A percentile compares a stretch with the other conserved stretches of the same genome.
Conservation (phyloP, 2,888 invertebrate species). For the Sesia apiformis region DNA sequence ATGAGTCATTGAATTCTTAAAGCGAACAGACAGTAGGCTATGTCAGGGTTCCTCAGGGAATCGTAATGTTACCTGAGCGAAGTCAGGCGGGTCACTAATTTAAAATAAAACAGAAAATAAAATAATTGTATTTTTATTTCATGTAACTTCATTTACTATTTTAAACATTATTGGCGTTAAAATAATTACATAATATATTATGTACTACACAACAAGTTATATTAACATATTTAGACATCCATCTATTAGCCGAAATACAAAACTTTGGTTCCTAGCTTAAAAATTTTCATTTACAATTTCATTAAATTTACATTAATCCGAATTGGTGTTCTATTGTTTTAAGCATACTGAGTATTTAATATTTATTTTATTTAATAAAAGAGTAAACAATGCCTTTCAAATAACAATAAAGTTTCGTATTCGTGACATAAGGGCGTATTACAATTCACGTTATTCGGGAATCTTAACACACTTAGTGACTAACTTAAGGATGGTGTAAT, state of each 20-base stretch:
- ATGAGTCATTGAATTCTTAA: no score
- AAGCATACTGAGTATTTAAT: constrained; percentile 34
- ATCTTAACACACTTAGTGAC: no score
- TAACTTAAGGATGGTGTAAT: no score
- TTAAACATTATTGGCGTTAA: constrained; percentile 56
- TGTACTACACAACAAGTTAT: constrained; percentile 48
- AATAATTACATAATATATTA: constrained; percentile 36
- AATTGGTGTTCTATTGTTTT: constrained; percentile 26
- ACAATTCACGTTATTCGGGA: no score
- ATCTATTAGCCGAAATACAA: constrained; percentile 58
- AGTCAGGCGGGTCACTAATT: no score
- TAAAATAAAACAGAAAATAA: constrained; percentile 23
- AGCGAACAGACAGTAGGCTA: no score
- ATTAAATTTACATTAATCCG: constrained; percentile 2
- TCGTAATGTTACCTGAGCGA: no score
- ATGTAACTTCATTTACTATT: constrained; percentile 56
- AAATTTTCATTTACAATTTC: constrained; percentile 3
- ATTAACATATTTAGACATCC: constrained; percentile 24
- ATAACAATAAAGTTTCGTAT: no score
- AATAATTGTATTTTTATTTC: constrained; percentile 57
- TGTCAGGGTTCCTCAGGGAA: no score
- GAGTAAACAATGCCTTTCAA: no score
- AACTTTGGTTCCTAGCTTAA: constrained; percentile 67
- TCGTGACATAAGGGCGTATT: no score
- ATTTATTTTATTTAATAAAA: no score